A percentile compares a stretch with the other conserved stretches of the same genome.
These are phyloP conservation scores for Spisula subtruncata DNA, from an alignment of 2,888 invertebrate genomes.

Conservation along the genomic window DNA sequence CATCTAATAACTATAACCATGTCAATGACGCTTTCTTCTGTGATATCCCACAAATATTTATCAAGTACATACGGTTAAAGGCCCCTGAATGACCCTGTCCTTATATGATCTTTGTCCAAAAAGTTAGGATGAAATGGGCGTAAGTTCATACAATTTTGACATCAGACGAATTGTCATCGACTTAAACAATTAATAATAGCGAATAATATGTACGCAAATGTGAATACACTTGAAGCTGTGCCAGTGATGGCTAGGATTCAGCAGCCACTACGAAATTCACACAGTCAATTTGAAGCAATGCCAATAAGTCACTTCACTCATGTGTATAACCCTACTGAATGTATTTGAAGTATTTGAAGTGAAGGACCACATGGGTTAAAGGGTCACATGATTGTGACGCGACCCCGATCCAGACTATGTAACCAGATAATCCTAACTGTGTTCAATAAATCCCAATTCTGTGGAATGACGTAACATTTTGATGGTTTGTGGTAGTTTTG, in stretches of 20 bases:
- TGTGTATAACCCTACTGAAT: too few relatives aligned
- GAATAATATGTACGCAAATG: background rate
- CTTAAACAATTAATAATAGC: conserved; percentile 13
- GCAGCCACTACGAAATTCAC: too few relatives aligned
- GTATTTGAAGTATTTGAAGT: too few relatives aligned
- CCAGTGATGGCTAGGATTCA: too few relatives aligned
- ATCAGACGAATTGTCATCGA: conserved; percentile 27
- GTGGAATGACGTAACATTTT: background rate
- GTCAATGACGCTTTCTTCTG: background rate
- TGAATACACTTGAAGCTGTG: background rate
- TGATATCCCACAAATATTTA: conserved; percentile 8
- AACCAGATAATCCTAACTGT: too few relatives aligned
- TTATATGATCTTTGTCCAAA: conserved; percentile 41
- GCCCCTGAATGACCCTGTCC: conserved; percentile 36
- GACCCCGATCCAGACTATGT: too few relatives aligned
- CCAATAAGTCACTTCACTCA: too few relatives aligned
- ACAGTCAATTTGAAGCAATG: too few relatives aligned
- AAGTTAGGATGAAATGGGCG: conserved; percentile 9
- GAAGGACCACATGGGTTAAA: too few relatives aligned
- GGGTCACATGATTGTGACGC: too few relatives aligned
- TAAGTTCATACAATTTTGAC: conserved; percentile 34
- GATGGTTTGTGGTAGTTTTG: conserved; percentile 10
- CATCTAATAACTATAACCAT: background rate
- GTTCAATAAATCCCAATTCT: too few relatives aligned
- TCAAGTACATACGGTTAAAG: conserved; percentile 2